Conservation (phyloP, 2,797 vertebrate species). For the Galago senegalensis region DNA sequence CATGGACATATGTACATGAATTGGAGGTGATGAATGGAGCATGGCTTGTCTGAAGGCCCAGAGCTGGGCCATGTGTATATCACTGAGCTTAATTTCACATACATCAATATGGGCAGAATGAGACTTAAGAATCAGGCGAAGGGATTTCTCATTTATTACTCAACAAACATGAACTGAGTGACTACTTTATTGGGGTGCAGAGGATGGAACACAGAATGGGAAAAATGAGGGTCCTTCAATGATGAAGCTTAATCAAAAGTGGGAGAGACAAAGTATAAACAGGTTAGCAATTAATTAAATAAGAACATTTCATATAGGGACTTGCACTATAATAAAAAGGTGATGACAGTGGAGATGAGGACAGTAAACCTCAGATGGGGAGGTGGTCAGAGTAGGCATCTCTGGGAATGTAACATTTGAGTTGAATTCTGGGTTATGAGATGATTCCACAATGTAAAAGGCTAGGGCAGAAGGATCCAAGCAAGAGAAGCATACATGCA, state of each 20-base stretch:
- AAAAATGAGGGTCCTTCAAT: background rate
- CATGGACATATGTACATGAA: background rate
- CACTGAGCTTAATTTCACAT: background rate
- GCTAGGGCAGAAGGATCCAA: background rate
- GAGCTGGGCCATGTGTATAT: background rate
- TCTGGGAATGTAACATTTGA: background rate
- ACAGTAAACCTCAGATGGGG: background rate
- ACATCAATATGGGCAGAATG: background rate
- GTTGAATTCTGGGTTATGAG: background rate
- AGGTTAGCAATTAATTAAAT: background rate
- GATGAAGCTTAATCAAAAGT: background rate
- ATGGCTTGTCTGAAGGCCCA: background rate
- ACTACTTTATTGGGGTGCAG: background rate
- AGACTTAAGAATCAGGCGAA: background rate
- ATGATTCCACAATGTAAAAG: background rate
- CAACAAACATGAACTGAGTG: background rate
- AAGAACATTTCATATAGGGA: background rate
- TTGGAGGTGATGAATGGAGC: background rate
- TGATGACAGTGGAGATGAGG: background rate
- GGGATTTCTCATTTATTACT: constrained; percentile 9
- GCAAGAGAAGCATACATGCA: background rate
- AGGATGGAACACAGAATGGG: background rate
- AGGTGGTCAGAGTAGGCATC: background rate
- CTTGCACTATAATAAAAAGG: background rate
- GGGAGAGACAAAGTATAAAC: background rate